phyloP scores from a whole-genome alignment of 2,888 invertebrate species.

The Mellilla xanthometata region DNA sequence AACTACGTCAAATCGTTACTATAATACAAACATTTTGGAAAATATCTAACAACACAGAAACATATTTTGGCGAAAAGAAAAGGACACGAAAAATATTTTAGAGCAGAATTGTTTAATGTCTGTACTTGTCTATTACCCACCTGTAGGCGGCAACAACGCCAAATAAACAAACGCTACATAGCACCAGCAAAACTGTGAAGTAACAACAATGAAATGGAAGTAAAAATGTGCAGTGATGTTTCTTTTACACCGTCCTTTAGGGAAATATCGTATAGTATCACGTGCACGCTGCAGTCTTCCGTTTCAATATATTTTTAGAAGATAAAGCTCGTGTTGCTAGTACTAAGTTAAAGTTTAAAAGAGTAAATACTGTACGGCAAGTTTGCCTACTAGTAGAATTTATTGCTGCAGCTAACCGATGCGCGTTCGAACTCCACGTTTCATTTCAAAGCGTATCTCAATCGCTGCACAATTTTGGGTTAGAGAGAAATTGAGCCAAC shows the following conservation, averaged over 20 bases:
- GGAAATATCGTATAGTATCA: constrained; percentile 42
- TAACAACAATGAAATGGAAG: constrained; percentile 29
- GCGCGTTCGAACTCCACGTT: constrained; percentile 42
- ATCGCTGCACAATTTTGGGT: constrained; percentile 37
- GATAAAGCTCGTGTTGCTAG: constrained; percentile 40
- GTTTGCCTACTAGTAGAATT: constrained; percentile 41
- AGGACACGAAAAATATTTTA: constrained; percentile 15
- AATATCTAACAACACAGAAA: not conserved
- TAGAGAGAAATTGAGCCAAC: constrained; percentile 16
- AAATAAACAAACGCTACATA: constrained; percentile 15
- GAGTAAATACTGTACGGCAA: constrained; percentile 39
- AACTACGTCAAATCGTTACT: no score
- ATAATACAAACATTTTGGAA: no score
- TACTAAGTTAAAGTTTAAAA: constrained; percentile 46
- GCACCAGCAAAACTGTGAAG: constrained; percentile 15
- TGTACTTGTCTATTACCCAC: constrained; percentile 21
- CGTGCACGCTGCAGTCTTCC: constrained; percentile 33
- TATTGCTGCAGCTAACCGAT: constrained; percentile 44
- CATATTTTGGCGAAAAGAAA: constrained; percentile 8
- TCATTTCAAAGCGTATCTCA: constrained; percentile 44
- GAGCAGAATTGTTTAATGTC: constrained; percentile 17
- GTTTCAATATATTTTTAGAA: constrained; percentile 42
- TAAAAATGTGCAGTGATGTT: constrained; percentile 33
- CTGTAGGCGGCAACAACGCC: constrained; percentile 16
- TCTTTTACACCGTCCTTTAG: constrained; percentile 36